Percentiles rank a stretch among this genome's conserved stretches.
phyloP scores from a whole-genome alignment of 37 sponge, comb jelly and placozoan species.

The Theonella swinhoei region DNA sequence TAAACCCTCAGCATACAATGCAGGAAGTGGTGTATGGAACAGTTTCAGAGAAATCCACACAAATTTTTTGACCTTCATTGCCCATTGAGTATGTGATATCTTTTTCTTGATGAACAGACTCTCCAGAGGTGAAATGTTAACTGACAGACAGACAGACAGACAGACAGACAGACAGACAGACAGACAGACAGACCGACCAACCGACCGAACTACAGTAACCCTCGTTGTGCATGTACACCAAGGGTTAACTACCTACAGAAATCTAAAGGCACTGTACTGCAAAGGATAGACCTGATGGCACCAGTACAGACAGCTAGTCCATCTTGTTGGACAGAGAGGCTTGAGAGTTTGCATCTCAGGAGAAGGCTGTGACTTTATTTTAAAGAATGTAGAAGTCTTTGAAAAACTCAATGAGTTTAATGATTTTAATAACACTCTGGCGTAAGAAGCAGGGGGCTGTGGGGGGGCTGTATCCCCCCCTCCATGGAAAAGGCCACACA shows the following conservation, averaged over 20 bases:
- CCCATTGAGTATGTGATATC: constrained; percentile 24
- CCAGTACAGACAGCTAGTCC: constrained; percentile 70
- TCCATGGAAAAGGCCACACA: no score
- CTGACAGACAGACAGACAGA: constrained; percentile 25
- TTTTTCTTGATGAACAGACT: constrained; percentile 32
- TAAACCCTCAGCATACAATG: neutral
- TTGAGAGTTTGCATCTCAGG: constrained; percentile 13
- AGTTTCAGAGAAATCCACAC: no score
- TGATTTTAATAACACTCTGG: constrained; percentile 8
- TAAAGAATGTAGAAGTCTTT: constrained; percentile 18
- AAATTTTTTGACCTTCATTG: neutral
- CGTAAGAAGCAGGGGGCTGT: no score
- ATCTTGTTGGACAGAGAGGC: constrained; percentile 60
- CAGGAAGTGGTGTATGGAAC: neutral
- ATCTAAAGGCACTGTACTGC: constrained; percentile 26
- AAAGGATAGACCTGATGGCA: constrained; percentile 50
- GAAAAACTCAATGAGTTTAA: constrained; percentile 53
- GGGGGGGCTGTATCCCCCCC: no score
- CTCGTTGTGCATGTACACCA: constrained; percentile 18
- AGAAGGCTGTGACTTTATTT: neutral
- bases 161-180: constrained; percentile 31
- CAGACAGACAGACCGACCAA: constrained; percentile 23
- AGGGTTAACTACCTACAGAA: constrained; percentile 38
- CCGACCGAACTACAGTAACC: no score
- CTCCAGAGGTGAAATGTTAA: constrained; percentile 28